These are phyloP conservation scores for Actinia tenebrosa DNA, from an alignment of 64 coral and sea anemone species.

Conservation along the genomic window DNA sequence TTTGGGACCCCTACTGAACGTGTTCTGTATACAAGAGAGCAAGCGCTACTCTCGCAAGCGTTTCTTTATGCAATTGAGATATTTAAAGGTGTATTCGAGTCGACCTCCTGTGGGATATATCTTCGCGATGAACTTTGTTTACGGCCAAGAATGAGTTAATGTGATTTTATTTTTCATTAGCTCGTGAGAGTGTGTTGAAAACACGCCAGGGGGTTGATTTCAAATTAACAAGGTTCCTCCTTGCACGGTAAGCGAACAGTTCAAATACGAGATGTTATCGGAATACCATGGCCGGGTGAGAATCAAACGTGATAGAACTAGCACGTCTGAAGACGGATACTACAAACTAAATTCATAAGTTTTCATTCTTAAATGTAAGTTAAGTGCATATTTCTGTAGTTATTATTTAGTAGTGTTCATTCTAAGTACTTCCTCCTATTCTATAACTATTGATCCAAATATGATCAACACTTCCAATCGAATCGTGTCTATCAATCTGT, in stretches of 20 bases:
- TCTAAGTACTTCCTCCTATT: slow-evolving; percentile 3
- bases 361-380: not conserved
- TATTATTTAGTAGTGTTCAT: not conserved
- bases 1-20: not conserved
- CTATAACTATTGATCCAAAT: not conserved
- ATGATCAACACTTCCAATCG: not conserved
- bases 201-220: slow-evolving; percentile 56
- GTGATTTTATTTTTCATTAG: slow-evolving; percentile 93
- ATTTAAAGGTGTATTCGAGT: not conserved
- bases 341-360: not conserved
- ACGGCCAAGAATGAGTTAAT: slow-evolving; percentile 48
- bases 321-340: not conserved
- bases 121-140: not conserved
- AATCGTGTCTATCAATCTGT: slow-evolving; percentile 24
- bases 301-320: not conserved
- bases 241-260: slow-evolving; percentile 46
- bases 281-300: not conserved
- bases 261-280: slow-evolving; percentile 51
- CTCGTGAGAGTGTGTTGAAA: slow-evolving; percentile 55
- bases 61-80: not conserved
- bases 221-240: slow-evolving; percentile 81
- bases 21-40: not conserved
- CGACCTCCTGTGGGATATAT: not conserved
- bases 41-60: not conserved
- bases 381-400: not conserved